Conservation (phyloP, 2,888 invertebrate genomes). For the Orthosia gracilis region DNA sequence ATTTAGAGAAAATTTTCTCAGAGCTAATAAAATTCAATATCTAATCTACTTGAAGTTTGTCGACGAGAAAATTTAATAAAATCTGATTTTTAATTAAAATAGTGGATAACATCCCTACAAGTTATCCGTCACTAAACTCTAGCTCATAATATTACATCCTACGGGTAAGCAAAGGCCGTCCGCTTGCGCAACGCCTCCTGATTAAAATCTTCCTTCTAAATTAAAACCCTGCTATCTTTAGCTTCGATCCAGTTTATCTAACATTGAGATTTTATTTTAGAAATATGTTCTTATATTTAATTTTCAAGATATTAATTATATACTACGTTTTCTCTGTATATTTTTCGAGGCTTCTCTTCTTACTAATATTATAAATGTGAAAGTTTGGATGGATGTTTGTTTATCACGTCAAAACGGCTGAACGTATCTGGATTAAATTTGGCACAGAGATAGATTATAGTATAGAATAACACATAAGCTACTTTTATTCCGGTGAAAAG, state of each 20-base stretch:
- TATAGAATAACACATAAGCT: too few species aligned
- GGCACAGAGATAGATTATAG: too few species aligned
- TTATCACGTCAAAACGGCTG: too few species aligned
- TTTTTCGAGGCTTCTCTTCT: neutral
- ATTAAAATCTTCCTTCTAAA: conserved; percentile 60
- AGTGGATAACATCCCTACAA: conserved; percentile 45
- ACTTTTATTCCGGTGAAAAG: too few species aligned
- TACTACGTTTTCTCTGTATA: neutral
- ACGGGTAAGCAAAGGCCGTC: conserved; percentile 23
- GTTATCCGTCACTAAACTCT: conserved; percentile 44
- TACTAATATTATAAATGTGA: too few species aligned
- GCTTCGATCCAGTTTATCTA: conserved; percentile 29
- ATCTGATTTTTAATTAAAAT: conserved; percentile 40
- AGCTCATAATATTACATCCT: conserved; percentile 44
- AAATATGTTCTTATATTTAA: conserved; percentile 33
- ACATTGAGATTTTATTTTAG: conserved; percentile 43
- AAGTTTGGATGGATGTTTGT: too few species aligned
- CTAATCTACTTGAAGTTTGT: conserved; percentile 25
- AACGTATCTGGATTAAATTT: too few species aligned
- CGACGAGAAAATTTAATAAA: conserved; percentile 22
- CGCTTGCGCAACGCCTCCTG: conserved; percentile 43
- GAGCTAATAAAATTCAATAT: conserved; percentile 4
- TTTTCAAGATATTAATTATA: neutral
- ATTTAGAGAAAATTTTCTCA: neutral
- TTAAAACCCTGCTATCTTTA: conserved; percentile 49